phyloP scores from a whole-genome alignment of 2,888 invertebrate species.

The Gibbula magus region DNA sequence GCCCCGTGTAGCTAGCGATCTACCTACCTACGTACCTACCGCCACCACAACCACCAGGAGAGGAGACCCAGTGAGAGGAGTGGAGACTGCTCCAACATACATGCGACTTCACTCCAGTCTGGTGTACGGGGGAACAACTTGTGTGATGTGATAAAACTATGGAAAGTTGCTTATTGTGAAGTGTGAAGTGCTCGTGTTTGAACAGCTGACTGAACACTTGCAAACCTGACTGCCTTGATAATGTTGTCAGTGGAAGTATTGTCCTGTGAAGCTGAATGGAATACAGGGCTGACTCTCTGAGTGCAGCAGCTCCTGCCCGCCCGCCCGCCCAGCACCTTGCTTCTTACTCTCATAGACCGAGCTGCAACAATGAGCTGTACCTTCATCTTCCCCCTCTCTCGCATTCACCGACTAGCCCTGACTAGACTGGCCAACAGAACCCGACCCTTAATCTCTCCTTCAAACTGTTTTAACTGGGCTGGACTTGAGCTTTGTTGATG shows the following conservation, averaged over 20 bases:
- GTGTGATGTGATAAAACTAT: background rate
- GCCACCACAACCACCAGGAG: no score
- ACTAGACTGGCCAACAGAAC: no score
- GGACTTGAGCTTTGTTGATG: no score
- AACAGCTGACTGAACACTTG: background rate
- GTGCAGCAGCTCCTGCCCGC: background rate
- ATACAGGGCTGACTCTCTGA: no score
- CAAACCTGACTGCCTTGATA: constrained; percentile 18
- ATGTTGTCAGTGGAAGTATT: background rate
- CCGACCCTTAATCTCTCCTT: no score
- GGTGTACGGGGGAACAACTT: background rate
- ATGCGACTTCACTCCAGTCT: background rate
- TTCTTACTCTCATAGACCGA: background rate
- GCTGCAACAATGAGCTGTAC: background rate
- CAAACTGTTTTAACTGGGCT: no score
- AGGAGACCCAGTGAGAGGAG: no score
- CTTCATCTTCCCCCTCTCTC: background rate
- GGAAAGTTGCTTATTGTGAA: background rate
- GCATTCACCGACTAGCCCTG: no score
- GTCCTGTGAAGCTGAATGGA: background rate
- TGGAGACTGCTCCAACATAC: no score
- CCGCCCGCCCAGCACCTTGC: background rate
- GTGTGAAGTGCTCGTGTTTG: background rate
- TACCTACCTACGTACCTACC: no score
- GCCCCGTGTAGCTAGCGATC: no score